Base-by-base conservation (phyloP, 2,113 vertebrate species). In the Embiotoca jacksoni region DNA sequence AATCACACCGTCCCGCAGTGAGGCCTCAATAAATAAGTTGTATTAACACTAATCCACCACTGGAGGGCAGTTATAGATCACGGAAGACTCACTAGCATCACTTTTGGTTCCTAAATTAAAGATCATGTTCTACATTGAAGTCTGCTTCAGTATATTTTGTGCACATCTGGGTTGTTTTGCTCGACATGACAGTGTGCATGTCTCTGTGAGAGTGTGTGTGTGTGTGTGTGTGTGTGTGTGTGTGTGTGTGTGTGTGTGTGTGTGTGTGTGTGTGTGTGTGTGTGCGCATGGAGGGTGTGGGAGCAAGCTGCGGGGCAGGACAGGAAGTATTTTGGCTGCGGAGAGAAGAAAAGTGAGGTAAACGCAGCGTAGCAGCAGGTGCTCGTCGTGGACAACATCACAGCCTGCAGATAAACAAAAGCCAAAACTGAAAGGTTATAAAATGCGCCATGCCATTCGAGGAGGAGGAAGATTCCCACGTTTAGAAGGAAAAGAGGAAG, bases 291-390 rank as follows among this genome's bases (percentile, higher is more conserved):
- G 7, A 39, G 16, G 54, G 56, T 68, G 63, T 33, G 57, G 33
- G 70, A 67, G 15, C 50, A 81, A 64, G 67, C 69, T 78, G 80
- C 60, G 76, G 23, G 73, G 61, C 70, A 88, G 52, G 69, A 74
- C 85, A 90, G 86, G 83, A 91, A 91, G 81, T 80, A 55, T 13
- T 75, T 64, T 68, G 57, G 67, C 83, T 82, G 86, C 72, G 68
- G 75, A 89, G 75, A 75, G 60, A 88, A 70, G 69, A 80, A 88
- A 88, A 89, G 58, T 60, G 37, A 89, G 71, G 23, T 32, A n/a
- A 52, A 52, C 56, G 0, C 23, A 60, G 31, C 15, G 33, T 54
- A 82, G 67, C 70, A 33, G 52, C 49, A 36, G 68, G 47, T 11
- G 33, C 5, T 74, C 74, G 23, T 82, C 82, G 49, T 1, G 58